These are phyloP conservation scores for Australoheros scitulus DNA, from an alignment of 2,113 vertebrate genomes.

Conservation along the genomic window DNA sequence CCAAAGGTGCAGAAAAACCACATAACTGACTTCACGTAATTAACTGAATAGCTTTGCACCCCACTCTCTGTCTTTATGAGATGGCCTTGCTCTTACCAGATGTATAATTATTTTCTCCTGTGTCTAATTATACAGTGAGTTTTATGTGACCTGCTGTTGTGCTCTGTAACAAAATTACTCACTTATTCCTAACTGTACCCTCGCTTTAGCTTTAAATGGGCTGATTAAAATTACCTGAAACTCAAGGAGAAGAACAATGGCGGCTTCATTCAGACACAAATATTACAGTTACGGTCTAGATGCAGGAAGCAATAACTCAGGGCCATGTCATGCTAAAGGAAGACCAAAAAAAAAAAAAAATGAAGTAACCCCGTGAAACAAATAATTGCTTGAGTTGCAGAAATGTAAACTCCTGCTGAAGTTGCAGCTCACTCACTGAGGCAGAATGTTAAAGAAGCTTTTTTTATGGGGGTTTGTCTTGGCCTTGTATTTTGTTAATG, in stretches of 20 bases:
- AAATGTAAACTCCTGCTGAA: slow-evolving; percentile 64
- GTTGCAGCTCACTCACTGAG: slow-evolving; percentile 32
- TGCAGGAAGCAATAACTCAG: slow-evolving; percentile 77
- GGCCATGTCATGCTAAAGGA: slow-evolving; percentile 55
- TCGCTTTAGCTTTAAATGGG: slow-evolving; percentile 34
- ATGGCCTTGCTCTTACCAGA: slow-evolving; percentile 70
- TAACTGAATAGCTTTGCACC: slow-evolving; percentile 75
- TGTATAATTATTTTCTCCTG: slow-evolving; percentile 80
- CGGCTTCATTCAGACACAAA: slow-evolving; percentile 37
- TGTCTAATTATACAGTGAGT: slow-evolving; percentile 76
- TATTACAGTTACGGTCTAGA: slow-evolving; percentile 23
- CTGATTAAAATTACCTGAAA: slow-evolving; percentile 59
- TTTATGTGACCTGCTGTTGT: slow-evolving; percentile 73
- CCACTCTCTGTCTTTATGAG: slow-evolving; percentile 69
- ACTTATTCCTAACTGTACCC: slow-evolving; percentile 71
- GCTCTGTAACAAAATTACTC: slow-evolving; percentile 72
- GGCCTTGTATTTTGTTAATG: slow-evolving; percentile 62
- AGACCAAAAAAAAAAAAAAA: slow-evolving; percentile 28
- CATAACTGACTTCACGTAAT: slow-evolving; percentile 79
- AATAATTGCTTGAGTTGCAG: slow-evolving; percentile 69
- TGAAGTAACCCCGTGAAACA: slow-evolving; percentile 30
- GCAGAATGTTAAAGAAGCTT: slow-evolving; percentile 56
- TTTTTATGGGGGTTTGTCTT: slow-evolving; percentile 45
- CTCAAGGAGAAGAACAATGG: slow-evolving; percentile 53
- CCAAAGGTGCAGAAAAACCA: slow-evolving; percentile 74